A percentile compares a stretch with the other conserved stretches of the same genome.
Evolutionary conservation across 2,113 vertebrate genomes (phyloP).

Genomic region (Cyprinodon variegatus): DNA sequence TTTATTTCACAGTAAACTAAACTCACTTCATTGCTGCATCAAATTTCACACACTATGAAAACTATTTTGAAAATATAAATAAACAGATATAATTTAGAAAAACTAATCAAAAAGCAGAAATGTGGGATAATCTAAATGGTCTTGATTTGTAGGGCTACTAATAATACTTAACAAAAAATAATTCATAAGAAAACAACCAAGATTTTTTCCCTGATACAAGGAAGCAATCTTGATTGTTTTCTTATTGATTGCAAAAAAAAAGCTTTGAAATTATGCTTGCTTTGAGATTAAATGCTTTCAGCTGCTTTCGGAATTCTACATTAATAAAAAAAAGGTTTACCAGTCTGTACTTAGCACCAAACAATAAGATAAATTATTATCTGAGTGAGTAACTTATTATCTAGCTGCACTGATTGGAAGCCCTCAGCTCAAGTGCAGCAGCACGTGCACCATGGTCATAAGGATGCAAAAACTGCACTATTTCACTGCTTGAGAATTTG

Average conservation of each 20-base stretch:
- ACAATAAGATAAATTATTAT: conserved; percentile 13
- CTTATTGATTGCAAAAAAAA: not conserved
- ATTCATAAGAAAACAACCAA: too few relatives aligned
- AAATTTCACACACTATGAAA: not conserved
- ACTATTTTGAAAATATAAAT: too few relatives aligned
- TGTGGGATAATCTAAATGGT: not conserved
- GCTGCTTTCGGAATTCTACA: not conserved
- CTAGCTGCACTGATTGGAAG: conserved; percentile 7
- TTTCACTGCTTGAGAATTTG: not conserved
- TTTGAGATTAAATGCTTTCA: conserved; percentile 17
- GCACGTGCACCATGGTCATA: not conserved
- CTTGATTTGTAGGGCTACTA: not conserved
- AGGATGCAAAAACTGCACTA: not conserved
- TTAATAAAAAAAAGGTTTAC: not conserved
- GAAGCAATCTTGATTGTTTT: not conserved
- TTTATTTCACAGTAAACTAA: not conserved
- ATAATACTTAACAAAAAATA: not conserved
- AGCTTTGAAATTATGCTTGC: not conserved
- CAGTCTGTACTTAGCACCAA: conserved; percentile 8
- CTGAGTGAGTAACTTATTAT: conserved; percentile 30
- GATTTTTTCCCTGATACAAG: too few relatives aligned
- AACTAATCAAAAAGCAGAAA: not conserved
- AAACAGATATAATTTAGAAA: not conserved
- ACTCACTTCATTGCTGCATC: not conserved
- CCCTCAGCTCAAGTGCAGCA: not conserved